Percentiles rank a stretch among this genome's conserved stretches.
phyloP scores from a whole-genome alignment of 2,113 vertebrate species.

The Hyla sarda region DNA sequence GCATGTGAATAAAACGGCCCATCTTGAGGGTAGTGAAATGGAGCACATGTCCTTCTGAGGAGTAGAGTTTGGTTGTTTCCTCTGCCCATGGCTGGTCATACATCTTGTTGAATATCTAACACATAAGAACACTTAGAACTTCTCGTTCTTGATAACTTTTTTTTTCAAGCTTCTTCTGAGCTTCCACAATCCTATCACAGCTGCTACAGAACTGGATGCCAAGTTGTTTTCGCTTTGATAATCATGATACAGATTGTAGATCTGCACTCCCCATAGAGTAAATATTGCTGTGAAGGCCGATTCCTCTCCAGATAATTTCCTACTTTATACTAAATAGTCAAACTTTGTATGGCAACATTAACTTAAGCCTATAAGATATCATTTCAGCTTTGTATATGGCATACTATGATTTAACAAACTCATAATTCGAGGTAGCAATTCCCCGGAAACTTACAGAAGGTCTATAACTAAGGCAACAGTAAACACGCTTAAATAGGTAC shows the following conservation, averaged over 20 bases:
- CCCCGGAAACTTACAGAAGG: too few relatives aligned
- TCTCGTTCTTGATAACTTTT: not conserved
- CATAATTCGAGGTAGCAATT: too few relatives aligned
- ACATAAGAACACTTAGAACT: conserved; percentile 16
- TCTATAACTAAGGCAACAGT: too few relatives aligned
- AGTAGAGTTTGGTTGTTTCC: not conserved
- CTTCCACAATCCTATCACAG: not conserved
- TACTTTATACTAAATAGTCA: not conserved
- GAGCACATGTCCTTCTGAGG: too few relatives aligned
- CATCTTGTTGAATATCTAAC: not conserved
- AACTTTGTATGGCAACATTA: too few relatives aligned
- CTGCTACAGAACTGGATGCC: not conserved
- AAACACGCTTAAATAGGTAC: too few relatives aligned
- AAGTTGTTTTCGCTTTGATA: conserved; percentile 6
- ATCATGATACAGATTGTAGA: conserved; percentile 7
- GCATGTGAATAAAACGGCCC: too few relatives aligned
- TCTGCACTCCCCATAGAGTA: not conserved
- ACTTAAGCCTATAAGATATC: too few relatives aligned
- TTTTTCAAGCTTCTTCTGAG: not conserved
- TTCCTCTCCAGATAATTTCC: not conserved
- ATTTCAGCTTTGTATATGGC: too few relatives aligned
- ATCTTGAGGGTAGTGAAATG: too few relatives aligned
- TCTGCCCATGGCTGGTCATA: not conserved
- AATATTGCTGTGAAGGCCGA: not conserved
- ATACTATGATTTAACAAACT: too few relatives aligned